phyloP scores from a whole-genome alignment of 2,113 vertebrate species.

The Alexandromys fortis region DNA sequence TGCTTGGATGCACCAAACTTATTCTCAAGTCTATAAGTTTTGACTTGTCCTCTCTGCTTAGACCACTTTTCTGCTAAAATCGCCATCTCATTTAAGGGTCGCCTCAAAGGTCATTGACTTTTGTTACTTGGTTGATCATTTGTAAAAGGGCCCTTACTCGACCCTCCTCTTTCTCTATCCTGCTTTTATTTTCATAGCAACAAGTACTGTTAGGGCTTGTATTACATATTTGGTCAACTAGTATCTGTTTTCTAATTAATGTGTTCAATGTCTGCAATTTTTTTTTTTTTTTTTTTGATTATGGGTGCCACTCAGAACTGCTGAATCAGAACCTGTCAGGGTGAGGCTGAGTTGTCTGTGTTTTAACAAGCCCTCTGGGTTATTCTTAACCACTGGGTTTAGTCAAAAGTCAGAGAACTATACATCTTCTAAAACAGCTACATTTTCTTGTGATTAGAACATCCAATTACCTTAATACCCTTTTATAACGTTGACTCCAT shows the following conservation, averaged over 20 bases:
- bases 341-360: background rate
- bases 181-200: background rate
- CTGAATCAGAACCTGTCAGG: slow-evolving; percentile 37
- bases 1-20: background rate
- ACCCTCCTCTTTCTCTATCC: background rate
- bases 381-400: background rate
- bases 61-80: background rate
- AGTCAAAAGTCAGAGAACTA: slow-evolving; percentile 1
- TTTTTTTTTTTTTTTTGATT: background rate
- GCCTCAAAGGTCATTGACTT: background rate
- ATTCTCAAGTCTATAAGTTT: background rate
- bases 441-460: background rate
- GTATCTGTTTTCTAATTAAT: background rate
- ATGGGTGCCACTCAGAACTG: background rate
- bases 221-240: background rate
- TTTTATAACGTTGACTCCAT: background rate
- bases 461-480: background rate
- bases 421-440: background rate
- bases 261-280: background rate
- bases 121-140: background rate
- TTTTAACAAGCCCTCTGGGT: slow-evolving; percentile 7
- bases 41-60: background rate
- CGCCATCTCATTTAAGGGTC: background rate
- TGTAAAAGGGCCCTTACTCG: background rate
- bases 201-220: background rate